Percentiles rank a stretch among this genome's conserved stretches.
Evolutionary conservation across 2,113 vertebrate species (phyloP).

Genomic region (Balaeniceps rex): DNA sequence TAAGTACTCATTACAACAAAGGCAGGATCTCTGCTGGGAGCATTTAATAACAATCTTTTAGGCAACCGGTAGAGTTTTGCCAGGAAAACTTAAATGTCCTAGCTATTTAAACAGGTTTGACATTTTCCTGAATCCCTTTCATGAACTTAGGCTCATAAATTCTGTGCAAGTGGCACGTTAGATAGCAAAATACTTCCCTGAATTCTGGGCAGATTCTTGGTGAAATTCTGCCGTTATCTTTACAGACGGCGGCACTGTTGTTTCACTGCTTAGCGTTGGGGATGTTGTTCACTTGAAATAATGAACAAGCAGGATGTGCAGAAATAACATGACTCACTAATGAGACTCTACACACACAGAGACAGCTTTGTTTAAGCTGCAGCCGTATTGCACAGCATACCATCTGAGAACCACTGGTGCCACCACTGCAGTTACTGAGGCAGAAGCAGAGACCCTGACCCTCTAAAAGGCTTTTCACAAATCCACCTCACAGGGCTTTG

Average conservation of each 20-base stretch:
- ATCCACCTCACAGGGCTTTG: not conserved
- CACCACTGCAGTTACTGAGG: not conserved
- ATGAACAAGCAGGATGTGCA: not conserved
- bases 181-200: not conserved
- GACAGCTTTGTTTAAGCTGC: not conserved
- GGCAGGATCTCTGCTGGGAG: not conserved
- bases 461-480: not conserved
- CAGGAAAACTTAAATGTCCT: constrained; percentile 30
- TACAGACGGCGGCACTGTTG: not conserved
- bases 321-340: not conserved
- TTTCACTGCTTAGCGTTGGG: not conserved
- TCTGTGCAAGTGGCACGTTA: not conserved
- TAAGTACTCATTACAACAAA: not conserved
- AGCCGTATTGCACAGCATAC: not conserved
- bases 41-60: constrained; percentile 13
- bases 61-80: not conserved
- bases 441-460: not conserved
- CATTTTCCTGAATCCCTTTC: constrained; percentile 18
- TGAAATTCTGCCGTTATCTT: not conserved
- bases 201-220: not conserved
- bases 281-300: not conserved
- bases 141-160: not conserved
- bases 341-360: not conserved
- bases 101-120: constrained; percentile 38
- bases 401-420: not conserved